These are phyloP conservation scores for Chlorops oryzae DNA, from an alignment of 1,140 invertebrate species.

Conservation along the genomic window DNA sequence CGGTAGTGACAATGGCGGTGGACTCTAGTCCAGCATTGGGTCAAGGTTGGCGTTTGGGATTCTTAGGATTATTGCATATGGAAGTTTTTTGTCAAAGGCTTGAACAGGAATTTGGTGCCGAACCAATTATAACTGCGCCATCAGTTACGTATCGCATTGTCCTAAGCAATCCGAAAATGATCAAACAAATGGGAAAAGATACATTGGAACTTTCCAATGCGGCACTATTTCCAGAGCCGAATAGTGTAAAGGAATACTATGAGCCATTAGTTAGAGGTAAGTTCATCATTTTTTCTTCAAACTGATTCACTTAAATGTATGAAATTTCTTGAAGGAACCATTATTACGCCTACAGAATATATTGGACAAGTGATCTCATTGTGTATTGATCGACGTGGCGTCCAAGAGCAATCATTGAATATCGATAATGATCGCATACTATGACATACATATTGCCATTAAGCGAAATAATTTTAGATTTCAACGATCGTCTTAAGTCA, in stretches of 20 bases:
- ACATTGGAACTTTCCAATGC: conserved; percentile 82
- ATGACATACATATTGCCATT: conserved; percentile 80
- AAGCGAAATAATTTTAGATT: conserved; percentile 90
- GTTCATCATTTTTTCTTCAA: neutral
- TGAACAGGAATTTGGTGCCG: conserved; percentile 86
- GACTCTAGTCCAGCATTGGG: conserved; percentile 89
- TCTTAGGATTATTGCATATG: conserved; percentile 90
- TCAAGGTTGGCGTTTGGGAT: conserved; percentile 89
- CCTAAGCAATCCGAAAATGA: conserved; percentile 54
- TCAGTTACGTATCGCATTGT: conserved; percentile 91
- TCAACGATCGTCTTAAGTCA: conserved; percentile 88
- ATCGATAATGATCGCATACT: conserved; percentile 79
- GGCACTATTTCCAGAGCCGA: conserved; percentile 63
- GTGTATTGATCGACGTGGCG: conserved; percentile 72
- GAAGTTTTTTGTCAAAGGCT: conserved; percentile 92
- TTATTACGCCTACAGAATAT: conserved; percentile 78
- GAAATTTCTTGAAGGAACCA: conserved; percentile 58
- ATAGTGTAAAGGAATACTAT: conserved; percentile 65
- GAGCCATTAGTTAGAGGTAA: conserved; percentile 80
- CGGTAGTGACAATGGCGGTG: conserved; percentile 70
- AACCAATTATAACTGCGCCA: conserved; percentile 86
- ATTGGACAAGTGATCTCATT: conserved; percentile 64
- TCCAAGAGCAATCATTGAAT: conserved; percentile 64
- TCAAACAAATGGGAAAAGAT: conserved; percentile 61
- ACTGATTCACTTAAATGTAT: neutral